Evolutionary conservation across 53 echinoderm and acorn worm genomes (phyloP).

Genomic region (Paracentrotus lividus): DNA sequence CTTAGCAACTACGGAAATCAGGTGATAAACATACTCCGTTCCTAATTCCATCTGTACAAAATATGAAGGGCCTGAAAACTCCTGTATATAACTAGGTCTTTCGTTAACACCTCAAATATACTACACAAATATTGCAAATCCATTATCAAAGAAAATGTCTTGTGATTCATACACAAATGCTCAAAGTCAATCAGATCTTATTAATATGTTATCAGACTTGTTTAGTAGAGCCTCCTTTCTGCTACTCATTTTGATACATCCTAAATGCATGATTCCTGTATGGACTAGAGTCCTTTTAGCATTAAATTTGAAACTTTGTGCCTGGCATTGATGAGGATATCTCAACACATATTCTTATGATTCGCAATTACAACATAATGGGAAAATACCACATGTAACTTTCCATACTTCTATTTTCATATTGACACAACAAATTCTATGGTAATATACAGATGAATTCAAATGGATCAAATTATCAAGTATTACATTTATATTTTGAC

Average conservation of each 20-base stretch:
- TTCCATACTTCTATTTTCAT: constrained; percentile 35
- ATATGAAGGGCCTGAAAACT: constrained; percentile 41
- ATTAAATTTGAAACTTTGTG: not conserved
- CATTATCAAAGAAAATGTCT: constrained; percentile 38
- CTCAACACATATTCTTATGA: not conserved
- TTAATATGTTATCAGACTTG: not conserved
- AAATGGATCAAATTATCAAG: constrained; percentile 10
- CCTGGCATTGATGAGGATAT: not conserved
- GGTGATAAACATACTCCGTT: constrained; percentile 41
- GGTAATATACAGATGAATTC: constrained; percentile 65
- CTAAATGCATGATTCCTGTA: not conserved
- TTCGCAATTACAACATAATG: constrained; percentile 31
- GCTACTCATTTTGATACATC: not conserved
- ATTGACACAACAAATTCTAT: constrained; percentile 62
- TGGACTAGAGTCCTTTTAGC: not conserved
- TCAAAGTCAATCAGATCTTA: not conserved
- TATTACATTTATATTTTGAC: constrained; percentile 12
- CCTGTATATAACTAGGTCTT: constrained; percentile 1
- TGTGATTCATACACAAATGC: constrained; percentile 31
- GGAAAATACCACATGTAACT: constrained; percentile 31
- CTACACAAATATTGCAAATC: constrained; percentile 53
- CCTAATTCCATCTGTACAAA: constrained; percentile 67
- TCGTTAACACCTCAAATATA: constrained; percentile 31
- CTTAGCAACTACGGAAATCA: constrained; percentile 65
- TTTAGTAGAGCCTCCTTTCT: not conserved